Base-by-base conservation (phyloP, 2,113 vertebrate species). In the Glaucomys volans region DNA sequence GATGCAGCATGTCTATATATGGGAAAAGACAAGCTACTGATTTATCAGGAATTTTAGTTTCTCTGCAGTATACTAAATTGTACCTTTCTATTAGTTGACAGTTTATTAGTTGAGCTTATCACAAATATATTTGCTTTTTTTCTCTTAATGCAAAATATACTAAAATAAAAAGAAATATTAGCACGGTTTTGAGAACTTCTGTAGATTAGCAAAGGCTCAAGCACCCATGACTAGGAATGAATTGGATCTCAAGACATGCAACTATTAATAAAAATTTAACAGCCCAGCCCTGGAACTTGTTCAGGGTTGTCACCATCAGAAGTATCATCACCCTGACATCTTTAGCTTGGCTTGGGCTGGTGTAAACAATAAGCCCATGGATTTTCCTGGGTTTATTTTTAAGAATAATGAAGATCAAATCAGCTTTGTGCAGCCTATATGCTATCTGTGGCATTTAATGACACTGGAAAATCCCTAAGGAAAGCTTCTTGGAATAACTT, bases 401-500 rank as follows among this genome's bases (percentile, higher is more conserved):
- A 90, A 95, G 67, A 54, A 90, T 84, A 94, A 86, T 28, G 52
- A 50, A 87, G 86, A 83, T 22, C 69, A 93, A 85, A 90, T 80
- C 37, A 47, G 76, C 88, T 89, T 85, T 95, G 50, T 93, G 54
- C 9, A 93, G 50, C n/a, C 81, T 22, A 85, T 47, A 69, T 42
- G 90, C 93, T 67, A 54, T 74, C 90, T 92, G 44, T 93, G 91
- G 84, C 83, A 95, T 95, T 95, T 93, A 80, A 93, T 69, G 69
- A 91, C 94, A 83, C 28, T 85, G 92, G 93, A 93, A 96, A 96
- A 87, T 94, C 91, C 87, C 86, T 80, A 77, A 91, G 62, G 93
- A 93, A 93, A 90, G 32, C 90, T 82, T 82, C 93, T 64, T 90
- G 35, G 50, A 97, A 96, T 96, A 89, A 88, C 57, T 96, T 74